A percentile compares a stretch with the other conserved stretches of the same genome.
phyloP scores from a whole-genome alignment of 2,888 invertebrate genomes.

The Eupithecia subfuscata region DNA sequence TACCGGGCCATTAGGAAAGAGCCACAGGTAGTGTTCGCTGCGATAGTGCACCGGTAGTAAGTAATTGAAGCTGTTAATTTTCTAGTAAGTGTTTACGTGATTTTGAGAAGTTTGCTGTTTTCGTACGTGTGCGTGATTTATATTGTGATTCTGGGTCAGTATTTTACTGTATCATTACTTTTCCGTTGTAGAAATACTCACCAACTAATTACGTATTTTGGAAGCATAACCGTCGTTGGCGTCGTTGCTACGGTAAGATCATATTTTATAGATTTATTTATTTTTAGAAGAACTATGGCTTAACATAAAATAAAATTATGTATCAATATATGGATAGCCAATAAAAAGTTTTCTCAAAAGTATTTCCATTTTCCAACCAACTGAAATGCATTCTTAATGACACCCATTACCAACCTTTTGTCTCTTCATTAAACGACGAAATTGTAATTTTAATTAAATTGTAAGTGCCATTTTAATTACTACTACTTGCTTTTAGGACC shows the following conservation, averaged over 20 bases:
- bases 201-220: neutral
- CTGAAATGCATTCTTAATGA: neutral
- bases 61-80: slow-evolving; percentile 76
- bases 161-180: neutral
- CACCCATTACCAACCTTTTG: neutral
- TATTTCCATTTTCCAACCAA: too few species aligned
- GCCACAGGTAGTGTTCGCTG: slow-evolving; percentile 80
- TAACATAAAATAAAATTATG: too few species aligned
- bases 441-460: neutral
- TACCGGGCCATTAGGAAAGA: slow-evolving; percentile 73
- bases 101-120: slow-evolving; percentile 54
- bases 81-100: slow-evolving; percentile 63
- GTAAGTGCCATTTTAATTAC: neutral
- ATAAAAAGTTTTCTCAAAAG: too few species aligned
- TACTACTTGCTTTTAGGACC: neutral
- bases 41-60: slow-evolving; percentile 64
- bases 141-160: slow-evolving; percentile 16
- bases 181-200: too few species aligned
- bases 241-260: neutral
- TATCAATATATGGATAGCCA: too few species aligned
- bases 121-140: slow-evolving; percentile 39
- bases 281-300: too few species aligned
- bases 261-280: neutral
- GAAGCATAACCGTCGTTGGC: neutral
- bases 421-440: neutral